phyloP scores from a whole-genome alignment of 2,797 vertebrate genomes.

The Eulemur albifrons region DNA sequence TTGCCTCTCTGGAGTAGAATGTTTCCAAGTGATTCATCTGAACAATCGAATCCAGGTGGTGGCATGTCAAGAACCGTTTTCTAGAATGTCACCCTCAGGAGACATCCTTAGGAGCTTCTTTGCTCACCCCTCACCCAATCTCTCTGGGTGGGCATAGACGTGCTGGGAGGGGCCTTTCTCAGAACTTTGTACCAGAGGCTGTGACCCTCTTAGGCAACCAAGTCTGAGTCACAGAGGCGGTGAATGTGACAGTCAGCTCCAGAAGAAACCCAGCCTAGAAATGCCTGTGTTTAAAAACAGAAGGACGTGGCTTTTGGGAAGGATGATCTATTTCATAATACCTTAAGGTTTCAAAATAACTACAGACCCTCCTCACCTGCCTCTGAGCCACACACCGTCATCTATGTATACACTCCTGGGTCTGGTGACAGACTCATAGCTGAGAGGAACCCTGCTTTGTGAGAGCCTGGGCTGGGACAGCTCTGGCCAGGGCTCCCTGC shows the following conservation, averaged over 20 bases:
- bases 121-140: neutral
- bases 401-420: neutral
- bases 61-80: neutral
- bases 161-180: neutral
- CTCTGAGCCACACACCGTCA: neutral
- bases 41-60: neutral
- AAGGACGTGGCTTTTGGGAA: constrained; percentile 21
- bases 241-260: neutral
- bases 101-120: neutral
- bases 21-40: neutral
- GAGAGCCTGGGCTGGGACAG: neutral
- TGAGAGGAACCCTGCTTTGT: neutral
- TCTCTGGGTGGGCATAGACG: neutral
- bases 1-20: neutral
- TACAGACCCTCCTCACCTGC: neutral
- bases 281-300: constrained; percentile 31
- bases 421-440: neutral
- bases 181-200: neutral
- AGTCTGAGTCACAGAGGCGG: neutral
- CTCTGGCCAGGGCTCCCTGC: neutral
- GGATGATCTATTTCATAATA: neutral
- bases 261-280: constrained; percentile 35
- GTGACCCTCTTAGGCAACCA: neutral
- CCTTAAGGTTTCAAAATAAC: constrained; percentile 65
- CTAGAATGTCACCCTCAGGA: neutral